Conservation (phyloP, 2,888 invertebrate genomes). For the Ochropleura plecta region DNA sequence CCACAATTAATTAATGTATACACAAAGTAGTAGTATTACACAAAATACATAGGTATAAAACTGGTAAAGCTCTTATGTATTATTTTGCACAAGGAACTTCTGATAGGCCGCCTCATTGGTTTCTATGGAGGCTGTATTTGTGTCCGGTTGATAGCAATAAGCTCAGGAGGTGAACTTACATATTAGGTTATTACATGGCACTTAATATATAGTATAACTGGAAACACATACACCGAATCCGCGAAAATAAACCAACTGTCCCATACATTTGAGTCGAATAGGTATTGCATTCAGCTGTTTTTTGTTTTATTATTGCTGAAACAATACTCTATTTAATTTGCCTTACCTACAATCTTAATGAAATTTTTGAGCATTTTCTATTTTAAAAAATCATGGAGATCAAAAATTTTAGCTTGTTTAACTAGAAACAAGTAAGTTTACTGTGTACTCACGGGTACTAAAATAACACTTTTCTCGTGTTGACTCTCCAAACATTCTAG, state of each 20-base stretch:
- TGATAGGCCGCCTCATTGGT: neutral
- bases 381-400: neutral
- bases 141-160: too few species aligned
- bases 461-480: slow-evolving; percentile 24
- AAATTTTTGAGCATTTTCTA: neutral
- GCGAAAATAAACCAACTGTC: too few species aligned
- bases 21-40: too few species aligned
- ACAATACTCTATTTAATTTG: neutral
- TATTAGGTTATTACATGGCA: too few species aligned
- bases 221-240: too few species aligned
- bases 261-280: too few species aligned
- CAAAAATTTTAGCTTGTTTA: neutral
- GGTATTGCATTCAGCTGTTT: too few species aligned
- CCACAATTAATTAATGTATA: too few species aligned
- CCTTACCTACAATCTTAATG: neutral
- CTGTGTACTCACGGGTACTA: slow-evolving; percentile 20
- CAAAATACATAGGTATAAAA: too few species aligned
- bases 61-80: neutral
- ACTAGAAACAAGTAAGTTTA: neutral
- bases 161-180: too few species aligned
- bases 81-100: neutral
- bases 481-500: slow-evolving; percentile 21
- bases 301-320: neutral
- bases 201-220: too few species aligned
- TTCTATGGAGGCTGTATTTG: neutral